Evolutionary conservation across 2,113 vertebrate species (phyloP).

Genomic region (Pterocles burchelli): DNA sequence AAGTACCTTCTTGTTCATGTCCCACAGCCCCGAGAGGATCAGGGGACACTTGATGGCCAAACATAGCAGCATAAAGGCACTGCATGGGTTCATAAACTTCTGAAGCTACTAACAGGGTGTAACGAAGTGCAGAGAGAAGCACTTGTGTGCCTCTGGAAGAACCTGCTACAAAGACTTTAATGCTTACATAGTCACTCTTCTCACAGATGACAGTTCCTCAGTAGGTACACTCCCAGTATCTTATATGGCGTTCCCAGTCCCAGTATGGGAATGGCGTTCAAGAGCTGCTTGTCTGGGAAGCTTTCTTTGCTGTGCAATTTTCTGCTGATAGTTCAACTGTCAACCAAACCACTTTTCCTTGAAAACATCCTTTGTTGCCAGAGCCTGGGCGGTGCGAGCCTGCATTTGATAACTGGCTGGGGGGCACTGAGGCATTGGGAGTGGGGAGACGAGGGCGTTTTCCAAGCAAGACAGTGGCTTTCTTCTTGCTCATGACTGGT

Average conservation of each 20-base stretch:
- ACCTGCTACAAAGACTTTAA: neutral
- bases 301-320: neutral
- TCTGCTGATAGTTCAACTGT: neutral
- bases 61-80: neutral
- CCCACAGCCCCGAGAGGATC: neutral
- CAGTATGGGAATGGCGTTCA: neutral
- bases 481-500: accelerated
- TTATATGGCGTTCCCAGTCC: too few species aligned
- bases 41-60: neutral
- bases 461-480: neutral
- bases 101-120: neutral
- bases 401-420: accelerated
- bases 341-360: neutral
- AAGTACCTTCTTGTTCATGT: accelerated
- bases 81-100: neutral
- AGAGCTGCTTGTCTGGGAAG: neutral
- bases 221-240: neutral
- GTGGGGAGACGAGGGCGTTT: neutral
- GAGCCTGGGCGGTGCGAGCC: accelerated
- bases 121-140: neutral
- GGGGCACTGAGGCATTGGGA: neutral
- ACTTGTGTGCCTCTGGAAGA: neutral
- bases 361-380: neutral
- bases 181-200: neutral
- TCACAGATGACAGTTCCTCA: accelerated